A percentile compares a stretch with the other conserved stretches of the same genome.
phyloP scores from a whole-genome alignment of 2,888 invertebrate species.

The Isoperla grammatica region DNA sequence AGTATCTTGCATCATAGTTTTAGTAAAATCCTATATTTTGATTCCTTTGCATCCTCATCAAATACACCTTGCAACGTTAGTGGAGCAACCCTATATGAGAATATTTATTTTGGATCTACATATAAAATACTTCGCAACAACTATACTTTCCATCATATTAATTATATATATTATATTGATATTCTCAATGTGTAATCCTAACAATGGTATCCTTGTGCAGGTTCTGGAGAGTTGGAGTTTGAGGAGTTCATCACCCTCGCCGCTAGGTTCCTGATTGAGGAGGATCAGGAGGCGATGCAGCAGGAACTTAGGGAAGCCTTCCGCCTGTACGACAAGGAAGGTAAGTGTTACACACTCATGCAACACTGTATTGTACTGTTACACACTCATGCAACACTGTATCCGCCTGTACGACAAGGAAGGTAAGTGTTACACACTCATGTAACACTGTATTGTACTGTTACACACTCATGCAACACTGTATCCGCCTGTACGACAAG shows the following conservation, averaged over 20 bases:
- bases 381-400: not conserved
- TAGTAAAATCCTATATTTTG: too few species aligned
- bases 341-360: conserved; percentile 33
- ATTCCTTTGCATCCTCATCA: too few species aligned
- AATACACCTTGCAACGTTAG: too few species aligned
- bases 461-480: not conserved
- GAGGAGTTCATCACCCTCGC: conserved; percentile 52
- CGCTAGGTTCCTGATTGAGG: conserved; percentile 51
- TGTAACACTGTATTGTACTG: not conserved
- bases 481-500: conserved; percentile 57
- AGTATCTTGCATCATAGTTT: too few species aligned
- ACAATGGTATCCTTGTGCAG: conserved; percentile 39
- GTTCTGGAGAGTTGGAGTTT: conserved; percentile 52
- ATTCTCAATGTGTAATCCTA: too few species aligned
- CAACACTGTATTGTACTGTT: not conserved
- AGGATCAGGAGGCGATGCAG: conserved; percentile 53
- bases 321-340: conserved; percentile 55
- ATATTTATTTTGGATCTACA: too few species aligned
- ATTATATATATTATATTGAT: too few species aligned
- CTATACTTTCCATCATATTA: too few species aligned
- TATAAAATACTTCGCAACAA: too few species aligned
- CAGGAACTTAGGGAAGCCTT: conserved; percentile 57
- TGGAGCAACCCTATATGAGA: too few species aligned
- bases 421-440: conserved; percentile 37
- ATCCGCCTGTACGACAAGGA: conserved; percentile 57